phyloP scores from a whole-genome alignment of 2,888 invertebrate genomes.

The Polietes domitor region DNA sequence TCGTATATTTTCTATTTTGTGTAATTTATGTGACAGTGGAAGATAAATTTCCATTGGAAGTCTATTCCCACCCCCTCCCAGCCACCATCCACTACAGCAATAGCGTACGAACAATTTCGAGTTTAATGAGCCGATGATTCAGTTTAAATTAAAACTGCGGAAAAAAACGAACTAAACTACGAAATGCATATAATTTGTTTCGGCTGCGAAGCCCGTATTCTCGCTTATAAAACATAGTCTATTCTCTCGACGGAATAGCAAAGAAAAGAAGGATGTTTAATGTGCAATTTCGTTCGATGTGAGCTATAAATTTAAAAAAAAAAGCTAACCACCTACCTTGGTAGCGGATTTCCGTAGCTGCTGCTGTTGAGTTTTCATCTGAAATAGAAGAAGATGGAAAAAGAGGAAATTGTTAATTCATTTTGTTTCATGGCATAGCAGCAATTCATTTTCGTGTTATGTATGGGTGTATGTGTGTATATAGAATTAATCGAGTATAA shows the following conservation, averaged over 20 bases:
- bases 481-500: background rate
- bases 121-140: constrained; percentile 58
- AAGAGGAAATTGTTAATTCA: constrained; percentile 1
- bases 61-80: constrained; percentile 30
- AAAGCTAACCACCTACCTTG: background rate
- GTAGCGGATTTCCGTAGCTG: background rate
- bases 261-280: too few relatives aligned
- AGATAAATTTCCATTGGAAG: constrained; percentile 61
- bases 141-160: constrained; percentile 4
- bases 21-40: constrained; percentile 66
- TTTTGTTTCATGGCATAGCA: background rate
- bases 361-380: constrained; percentile 3
- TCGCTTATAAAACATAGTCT: background rate
- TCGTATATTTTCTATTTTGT: constrained; percentile 53
- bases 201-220: background rate
- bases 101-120: background rate
- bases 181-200: constrained; percentile 5
- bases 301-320: background rate
- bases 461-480: too few relatives aligned
- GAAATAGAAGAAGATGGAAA: background rate
- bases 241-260: background rate
- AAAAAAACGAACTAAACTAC: too few relatives aligned
- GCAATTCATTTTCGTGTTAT: background rate
- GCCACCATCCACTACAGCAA: too few relatives aligned
- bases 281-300: background rate